These are phyloP conservation scores for Psittacula cyanocephala DNA, from an alignment of 2,113 vertebrate genomes.

Conservation along the genomic window DNA sequence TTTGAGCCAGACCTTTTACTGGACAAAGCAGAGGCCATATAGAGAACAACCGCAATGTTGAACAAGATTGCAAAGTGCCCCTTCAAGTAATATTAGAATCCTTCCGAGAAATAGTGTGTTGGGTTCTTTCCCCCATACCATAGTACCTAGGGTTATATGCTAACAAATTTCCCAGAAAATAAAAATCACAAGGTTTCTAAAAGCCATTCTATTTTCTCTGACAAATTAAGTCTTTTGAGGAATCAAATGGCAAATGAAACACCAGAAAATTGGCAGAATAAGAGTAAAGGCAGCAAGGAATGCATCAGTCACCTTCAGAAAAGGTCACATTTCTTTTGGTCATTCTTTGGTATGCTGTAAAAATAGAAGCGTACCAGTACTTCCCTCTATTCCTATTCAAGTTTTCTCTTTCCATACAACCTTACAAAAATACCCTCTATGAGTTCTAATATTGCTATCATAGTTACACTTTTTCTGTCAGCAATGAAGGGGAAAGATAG, in stretches of 20 bases:
- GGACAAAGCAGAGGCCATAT: not conserved
- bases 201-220: not conserved
- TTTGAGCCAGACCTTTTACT: not conserved
- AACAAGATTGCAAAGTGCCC: not conserved
- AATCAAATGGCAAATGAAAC: not conserved
- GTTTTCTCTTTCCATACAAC: not conserved
- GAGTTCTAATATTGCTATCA: not conserved
- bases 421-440: not conserved
- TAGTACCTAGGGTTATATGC: not conserved
- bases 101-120: not conserved
- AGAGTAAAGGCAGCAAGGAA: not conserved
- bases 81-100: not conserved
- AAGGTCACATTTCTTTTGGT: slow-evolving; percentile 20
- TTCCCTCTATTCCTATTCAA: not conserved
- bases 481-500: not conserved
- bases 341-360: not conserved
- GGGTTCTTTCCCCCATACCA: accelerated
- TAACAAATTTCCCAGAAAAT: not conserved
- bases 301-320: not conserved
- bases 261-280: not conserved
- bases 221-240: not conserved
- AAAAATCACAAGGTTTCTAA: not conserved
- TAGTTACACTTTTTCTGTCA: not conserved
- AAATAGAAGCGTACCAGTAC: not conserved
- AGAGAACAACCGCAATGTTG: not conserved